These are phyloP conservation scores for Silurus lanzhouensis DNA, from an alignment of 2,797 vertebrate genomes.

Conservation along the genomic window DNA sequence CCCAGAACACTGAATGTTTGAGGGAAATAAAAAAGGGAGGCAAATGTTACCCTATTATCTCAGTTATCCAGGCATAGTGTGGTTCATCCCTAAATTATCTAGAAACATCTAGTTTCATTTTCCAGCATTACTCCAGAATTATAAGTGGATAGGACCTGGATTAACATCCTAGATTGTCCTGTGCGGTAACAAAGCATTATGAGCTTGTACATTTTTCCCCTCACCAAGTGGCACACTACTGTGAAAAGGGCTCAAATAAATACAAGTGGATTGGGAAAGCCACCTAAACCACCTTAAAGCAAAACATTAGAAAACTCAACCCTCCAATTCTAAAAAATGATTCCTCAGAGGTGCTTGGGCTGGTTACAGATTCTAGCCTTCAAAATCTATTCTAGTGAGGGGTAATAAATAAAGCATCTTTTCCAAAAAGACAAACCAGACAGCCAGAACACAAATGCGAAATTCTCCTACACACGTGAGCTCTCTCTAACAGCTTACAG, in stretches of 20 bases:
- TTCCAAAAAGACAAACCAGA: background rate
- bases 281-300: background rate
- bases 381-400: background rate
- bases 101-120: background rate
- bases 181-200: background rate
- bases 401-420: background rate
- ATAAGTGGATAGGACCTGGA: background rate
- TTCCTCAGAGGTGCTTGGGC: background rate
- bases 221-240: background rate
- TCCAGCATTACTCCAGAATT: background rate
- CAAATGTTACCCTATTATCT: background rate
- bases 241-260: background rate
- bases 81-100: too few species aligned
- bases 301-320: background rate
- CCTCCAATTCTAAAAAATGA: background rate
- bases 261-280: background rate
- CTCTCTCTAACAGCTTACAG: constrained; percentile 42
- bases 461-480: constrained; percentile 5
- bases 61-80: background rate
- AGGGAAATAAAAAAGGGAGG: background rate
- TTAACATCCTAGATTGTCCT: background rate
- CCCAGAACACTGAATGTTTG: background rate
- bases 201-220: background rate
- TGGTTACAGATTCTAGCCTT: background rate
- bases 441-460: background rate